Evolutionary conservation across 30 jellyfish, hydroid and myxozoan genomes (phyloP).

Genomic region (Haliclystus octoradiatus): DNA sequence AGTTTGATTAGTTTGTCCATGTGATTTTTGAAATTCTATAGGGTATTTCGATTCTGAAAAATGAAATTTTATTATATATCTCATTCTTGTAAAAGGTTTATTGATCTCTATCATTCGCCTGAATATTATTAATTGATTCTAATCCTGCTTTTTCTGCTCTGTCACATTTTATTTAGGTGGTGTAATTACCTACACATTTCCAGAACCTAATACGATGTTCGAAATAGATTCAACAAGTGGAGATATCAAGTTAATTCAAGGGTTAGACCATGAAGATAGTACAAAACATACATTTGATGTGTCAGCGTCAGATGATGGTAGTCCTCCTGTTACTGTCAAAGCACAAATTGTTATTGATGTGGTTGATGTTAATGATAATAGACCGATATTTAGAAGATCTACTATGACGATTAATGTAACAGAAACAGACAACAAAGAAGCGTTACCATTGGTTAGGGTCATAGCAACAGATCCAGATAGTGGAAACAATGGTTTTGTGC

Average conservation of each 20-base stretch:
- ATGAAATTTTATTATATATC: too few species aligned
- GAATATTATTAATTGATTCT: background rate
- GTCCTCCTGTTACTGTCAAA: slow-evolving; percentile 42
- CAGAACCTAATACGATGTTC: slow-evolving; percentile 18
- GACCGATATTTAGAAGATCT: slow-evolving; percentile 41
- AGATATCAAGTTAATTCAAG: slow-evolving; percentile 17
- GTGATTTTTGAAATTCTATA: too few species aligned
- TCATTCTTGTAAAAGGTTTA: too few species aligned
- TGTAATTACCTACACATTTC: slow-evolving; percentile 8
- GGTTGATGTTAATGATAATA: slow-evolving; percentile 72
- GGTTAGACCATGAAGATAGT: slow-evolving; percentile 54
- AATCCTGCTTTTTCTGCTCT: background rate
- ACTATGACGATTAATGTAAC: slow-evolving; percentile 23
- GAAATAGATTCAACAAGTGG: slow-evolving; percentile 43
- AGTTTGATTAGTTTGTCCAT: too few species aligned
- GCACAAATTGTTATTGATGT: slow-evolving; percentile 47
- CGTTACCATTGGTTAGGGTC: slow-evolving; percentile 26
- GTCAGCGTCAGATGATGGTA: slow-evolving; percentile 60
- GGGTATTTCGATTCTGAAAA: too few species aligned
- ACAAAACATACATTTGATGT: slow-evolving; percentile 42
- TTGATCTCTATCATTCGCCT: background rate
- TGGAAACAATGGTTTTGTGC: slow-evolving; percentile 41
- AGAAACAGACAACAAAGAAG: slow-evolving; percentile 18
- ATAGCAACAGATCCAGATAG: slow-evolving; percentile 62
- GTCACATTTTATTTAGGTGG: slow-evolving; percentile 33